These are phyloP conservation scores for Semaprochilodus insignis DNA, from an alignment of 2,797 vertebrate genomes.

Conservation along the genomic window DNA sequence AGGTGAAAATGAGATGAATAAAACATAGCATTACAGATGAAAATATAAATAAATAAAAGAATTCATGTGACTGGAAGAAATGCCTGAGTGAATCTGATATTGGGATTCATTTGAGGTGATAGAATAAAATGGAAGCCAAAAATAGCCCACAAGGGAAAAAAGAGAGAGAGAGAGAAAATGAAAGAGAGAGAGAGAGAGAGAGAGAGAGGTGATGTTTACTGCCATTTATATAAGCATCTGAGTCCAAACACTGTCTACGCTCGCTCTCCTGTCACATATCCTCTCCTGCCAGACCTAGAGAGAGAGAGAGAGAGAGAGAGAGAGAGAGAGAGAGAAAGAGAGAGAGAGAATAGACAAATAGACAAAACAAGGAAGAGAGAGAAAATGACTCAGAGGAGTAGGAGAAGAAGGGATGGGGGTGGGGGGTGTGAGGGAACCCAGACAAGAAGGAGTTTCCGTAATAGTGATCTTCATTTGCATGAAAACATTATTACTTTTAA, in stretches of 20 bases:
- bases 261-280: constrained; percentile 54
- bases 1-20: constrained; percentile 58
- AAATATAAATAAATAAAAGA: constrained; percentile 70
- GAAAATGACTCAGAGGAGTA: constrained; percentile 18
- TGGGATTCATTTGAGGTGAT: constrained; percentile 56
- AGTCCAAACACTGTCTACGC: constrained; percentile 50
- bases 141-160: constrained; percentile 49
- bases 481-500: constrained; percentile 42
- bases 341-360: background rate
- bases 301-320: constrained; percentile 39
- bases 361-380: constrained; percentile 9
- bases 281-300: constrained; percentile 50
- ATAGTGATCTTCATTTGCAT: constrained; percentile 47
- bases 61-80: constrained; percentile 58
- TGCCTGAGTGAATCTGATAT: constrained; percentile 59
- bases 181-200: background rate
- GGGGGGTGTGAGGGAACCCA: background rate
- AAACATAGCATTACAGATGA: constrained; percentile 45
- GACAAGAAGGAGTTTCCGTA: background rate
- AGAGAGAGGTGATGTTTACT: constrained; percentile 57
- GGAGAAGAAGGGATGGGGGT: background rate
- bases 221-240: constrained; percentile 63
- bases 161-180: constrained; percentile 12
- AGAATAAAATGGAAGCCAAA: constrained; percentile 63
- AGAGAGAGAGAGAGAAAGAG: background rate